Base-by-base conservation (phyloP, 2,888 invertebrate genomes). In the Drosophila recens region DNA sequence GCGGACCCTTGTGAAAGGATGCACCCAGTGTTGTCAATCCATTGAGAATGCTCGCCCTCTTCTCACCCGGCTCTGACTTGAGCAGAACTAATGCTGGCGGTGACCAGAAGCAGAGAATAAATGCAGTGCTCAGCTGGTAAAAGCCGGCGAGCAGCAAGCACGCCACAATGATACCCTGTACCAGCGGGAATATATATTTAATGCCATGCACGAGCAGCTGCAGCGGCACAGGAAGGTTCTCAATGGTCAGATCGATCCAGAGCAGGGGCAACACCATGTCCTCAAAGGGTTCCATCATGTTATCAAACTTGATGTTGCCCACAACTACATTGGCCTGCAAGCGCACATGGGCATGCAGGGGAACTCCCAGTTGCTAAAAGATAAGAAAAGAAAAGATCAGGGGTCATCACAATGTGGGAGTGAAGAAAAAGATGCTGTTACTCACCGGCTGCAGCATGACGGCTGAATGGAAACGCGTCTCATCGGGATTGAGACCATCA, bases 321-420 rank as follows among this genome's bases (percentile, higher is more conserved):
- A 96, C 95, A 0, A 95, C 94, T 5, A 97, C 92, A 90, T 97
- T 97, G 23, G 96, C 94, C 91, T 97, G 97, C 42, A 96, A 93
- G 67, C 95, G 95, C 15, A 95, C 94, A 13, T 94, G 93, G 0
- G 95, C 94, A 27, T 93, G 91, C 66, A 97, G 77, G 0, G 96
- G 96, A 0, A 95, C 93, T 9, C 97, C 97, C 4, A 96, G 79
- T 62, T 93, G 93, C 94, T 96, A 87, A 0, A 91, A 90, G 36
- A 5, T 5, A 48, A 45, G 4, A 1, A 2, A 10, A 13, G 17
- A 1, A 20, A 1, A 20, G 5, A 10, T 52, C 23, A 49, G 33
- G 10, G 13, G 36, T 36, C 36, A 36, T n/a, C 1, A 13, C n/a
- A 36, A 4, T 1, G 2, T 36, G 36, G 13, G 0, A 27, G 5